Evolutionary conservation across 2,888 invertebrate species (phyloP), one percentile per base, ranked within the genome.

Genomic region (Cremastinae sp.): DNA sequence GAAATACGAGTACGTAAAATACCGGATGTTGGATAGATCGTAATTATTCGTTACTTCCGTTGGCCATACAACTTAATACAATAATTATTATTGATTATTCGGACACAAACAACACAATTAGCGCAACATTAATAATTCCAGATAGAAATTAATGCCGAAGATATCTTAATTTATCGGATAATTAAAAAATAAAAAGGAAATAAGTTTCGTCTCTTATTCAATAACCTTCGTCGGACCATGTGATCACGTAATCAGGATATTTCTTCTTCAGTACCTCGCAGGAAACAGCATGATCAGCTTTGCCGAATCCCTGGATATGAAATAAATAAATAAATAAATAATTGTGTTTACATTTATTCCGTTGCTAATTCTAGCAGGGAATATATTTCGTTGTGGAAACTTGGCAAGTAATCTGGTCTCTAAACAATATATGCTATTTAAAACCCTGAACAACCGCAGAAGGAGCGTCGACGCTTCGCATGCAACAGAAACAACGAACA

Each of bases 191-290:
- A n/a, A n/a, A n/a, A n/a, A n/a, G n/a, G n/a, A n/a, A n/a, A n/a
- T n/a, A 28, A 28, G 2, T 28, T 28, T 28, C 5, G 5, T 28
- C 16, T 36, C 0, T 36, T 34, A 47, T 72, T 80, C 78, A 86
- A 54, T 96, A 96, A 59, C 96, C 96, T 82, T 97, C 97, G 91
- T 98, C 94, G 74, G 95, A 95, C 87, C 94, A 95, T 74, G 95
- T 93, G 79, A 98, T 94, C 9, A 92, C 90, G 85, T 97, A 97
- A 77, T 93, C 93, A 0, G 93, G 91, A 89, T 93, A 98, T 53
- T 92, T 92, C 72, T 92, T 93, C 87, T 95, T 94, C 77, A 98
- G 89, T 51, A 98, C 88, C 66, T 92, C 92, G 2, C 95, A 96
- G 0, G 96, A 91, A 34, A 94, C 90, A 78, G 93, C 91, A 90